Conservation (phyloP, 2,888 invertebrate genomes). For the Stratiomys singularior region DNA sequence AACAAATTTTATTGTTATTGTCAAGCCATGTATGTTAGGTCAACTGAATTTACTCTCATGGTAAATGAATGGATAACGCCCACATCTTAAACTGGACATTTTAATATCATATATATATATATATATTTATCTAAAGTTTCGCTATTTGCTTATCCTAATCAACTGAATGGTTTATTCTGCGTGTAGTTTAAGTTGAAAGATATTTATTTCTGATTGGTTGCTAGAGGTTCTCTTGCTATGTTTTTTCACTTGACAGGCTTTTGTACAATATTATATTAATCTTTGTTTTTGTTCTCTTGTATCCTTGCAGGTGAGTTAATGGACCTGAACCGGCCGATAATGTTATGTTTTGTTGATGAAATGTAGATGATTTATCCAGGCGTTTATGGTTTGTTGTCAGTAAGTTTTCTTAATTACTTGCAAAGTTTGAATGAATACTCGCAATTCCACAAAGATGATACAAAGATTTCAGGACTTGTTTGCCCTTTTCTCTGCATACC, state of each 20-base stretch:
- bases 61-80: background rate
- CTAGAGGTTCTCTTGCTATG: background rate
- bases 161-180: background rate
- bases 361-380: too few relatives aligned
- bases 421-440: too few relatives aligned
- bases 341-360: too few relatives aligned
- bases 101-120: background rate
- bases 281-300: background rate
- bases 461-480: too few relatives aligned
- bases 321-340: background rate
- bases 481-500: too few relatives aligned
- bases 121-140: background rate
- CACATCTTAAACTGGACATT: background rate
- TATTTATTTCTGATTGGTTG: background rate
- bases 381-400: too few relatives aligned
- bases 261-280: background rate
- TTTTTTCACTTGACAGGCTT: background rate
- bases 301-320: constrained; percentile 19
- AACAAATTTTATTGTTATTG: constrained; percentile 8
- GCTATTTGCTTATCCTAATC: constrained; percentile 21
- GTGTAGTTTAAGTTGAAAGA: background rate
- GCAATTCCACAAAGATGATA: too few relatives aligned
- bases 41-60: too few relatives aligned
- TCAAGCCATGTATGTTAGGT: background rate
- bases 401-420: too few relatives aligned